phyloP scores from a whole-genome alignment of 1,140 invertebrate genomes.

The Scaptomyza hsui region DNA sequence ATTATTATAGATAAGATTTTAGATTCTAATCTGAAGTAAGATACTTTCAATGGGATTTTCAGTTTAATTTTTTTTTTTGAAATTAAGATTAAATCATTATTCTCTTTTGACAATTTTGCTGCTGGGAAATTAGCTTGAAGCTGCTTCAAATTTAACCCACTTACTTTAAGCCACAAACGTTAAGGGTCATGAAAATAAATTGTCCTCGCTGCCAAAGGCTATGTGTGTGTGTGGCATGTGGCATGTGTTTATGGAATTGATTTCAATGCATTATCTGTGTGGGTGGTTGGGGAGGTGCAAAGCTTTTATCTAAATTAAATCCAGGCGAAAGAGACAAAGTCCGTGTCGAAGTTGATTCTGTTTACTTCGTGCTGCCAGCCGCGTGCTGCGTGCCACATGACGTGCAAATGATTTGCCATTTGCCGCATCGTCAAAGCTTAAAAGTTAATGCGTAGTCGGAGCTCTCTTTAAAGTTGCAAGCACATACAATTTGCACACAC shows the following conservation, averaged over 20 bases:
- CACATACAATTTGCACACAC: constrained; percentile 11
- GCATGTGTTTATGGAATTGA: constrained; percentile 74
- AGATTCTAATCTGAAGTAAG: no score
- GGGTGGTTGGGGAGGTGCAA: constrained; percentile 38
- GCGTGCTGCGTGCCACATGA: constrained; percentile 30
- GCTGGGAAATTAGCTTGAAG: constrained; percentile 48
- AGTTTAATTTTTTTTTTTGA: no score
- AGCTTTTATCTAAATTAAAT: constrained; percentile 83
- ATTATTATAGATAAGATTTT: no score
- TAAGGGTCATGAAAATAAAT: constrained; percentile 69
- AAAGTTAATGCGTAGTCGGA: constrained; percentile 37
- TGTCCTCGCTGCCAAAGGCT: constrained; percentile 62
- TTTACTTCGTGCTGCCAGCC: not conserved
- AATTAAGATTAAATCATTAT: not conserved
- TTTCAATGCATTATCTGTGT: constrained; percentile 67
- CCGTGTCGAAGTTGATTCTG: constrained; percentile 2
- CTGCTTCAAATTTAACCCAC: constrained; percentile 16
- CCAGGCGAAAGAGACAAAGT: constrained; percentile 49
- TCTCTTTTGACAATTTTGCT: not conserved
- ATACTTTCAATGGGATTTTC: no score
- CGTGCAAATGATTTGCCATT: constrained; percentile 67
- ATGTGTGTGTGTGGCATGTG: constrained; percentile 7
- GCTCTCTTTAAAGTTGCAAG: constrained; percentile 50
- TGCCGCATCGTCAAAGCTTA: constrained; percentile 43
- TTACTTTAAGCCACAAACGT: not conserved